Evolutionary conservation across 2,797 vertebrate genomes (phyloP).

Genomic region (Ibycter americanus): DNA sequence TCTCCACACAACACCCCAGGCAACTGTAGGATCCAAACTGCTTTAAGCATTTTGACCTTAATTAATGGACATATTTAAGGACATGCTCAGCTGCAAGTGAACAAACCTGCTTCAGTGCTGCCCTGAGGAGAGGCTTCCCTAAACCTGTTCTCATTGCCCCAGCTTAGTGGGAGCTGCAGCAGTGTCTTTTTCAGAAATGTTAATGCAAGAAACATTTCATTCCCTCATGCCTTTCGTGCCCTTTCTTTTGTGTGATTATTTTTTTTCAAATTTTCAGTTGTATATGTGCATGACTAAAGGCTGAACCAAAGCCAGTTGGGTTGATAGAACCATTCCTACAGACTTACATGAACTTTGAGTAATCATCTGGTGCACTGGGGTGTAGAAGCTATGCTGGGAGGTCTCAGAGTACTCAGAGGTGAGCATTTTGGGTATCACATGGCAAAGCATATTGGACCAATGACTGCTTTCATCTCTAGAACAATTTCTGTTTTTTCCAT

Average conservation of each 20-base stretch:
- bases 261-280: background rate
- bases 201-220: background rate
- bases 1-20: background rate
- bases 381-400: background rate
- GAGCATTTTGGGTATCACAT: background rate
- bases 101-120: rapidly evolving
- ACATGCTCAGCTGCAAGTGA: background rate
- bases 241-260: background rate
- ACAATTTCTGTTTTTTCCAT: background rate
- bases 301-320: background rate
- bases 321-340: background rate
- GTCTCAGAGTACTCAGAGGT: background rate
- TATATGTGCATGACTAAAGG: background rate
- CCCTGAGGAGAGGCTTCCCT: background rate
- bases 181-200: background rate
- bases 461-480: background rate
- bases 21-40: background rate
- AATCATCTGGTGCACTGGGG: rapidly evolving
- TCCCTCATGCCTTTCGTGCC: rapidly evolving
- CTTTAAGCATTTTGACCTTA: background rate
- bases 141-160: background rate
- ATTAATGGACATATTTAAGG: background rate
- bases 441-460: background rate
- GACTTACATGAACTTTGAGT: background rate
- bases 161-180: background rate